phyloP scores from a whole-genome alignment of 2,797 vertebrate genomes.

The Spinus pinus region DNA sequence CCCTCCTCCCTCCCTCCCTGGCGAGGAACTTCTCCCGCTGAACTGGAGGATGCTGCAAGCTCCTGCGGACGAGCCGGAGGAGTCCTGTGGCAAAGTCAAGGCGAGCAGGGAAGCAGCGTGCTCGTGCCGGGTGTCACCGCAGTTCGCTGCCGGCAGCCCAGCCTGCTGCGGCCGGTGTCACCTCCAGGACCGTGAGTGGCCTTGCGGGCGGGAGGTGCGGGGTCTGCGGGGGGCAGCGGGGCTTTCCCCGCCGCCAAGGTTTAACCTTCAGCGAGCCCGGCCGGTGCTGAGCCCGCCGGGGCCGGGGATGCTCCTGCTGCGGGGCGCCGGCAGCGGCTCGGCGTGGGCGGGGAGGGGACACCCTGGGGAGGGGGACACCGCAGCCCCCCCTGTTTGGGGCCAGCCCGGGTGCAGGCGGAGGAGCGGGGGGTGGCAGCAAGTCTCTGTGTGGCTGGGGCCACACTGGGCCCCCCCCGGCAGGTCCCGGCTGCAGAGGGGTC shows the following conservation, averaged over 20 bases:
- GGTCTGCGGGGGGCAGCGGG: background rate
- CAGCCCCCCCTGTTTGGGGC: background rate
- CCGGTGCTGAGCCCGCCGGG: background rate
- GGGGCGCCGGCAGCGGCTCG: background rate
- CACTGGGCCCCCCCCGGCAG: rapidly evolving
- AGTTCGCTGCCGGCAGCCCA: background rate
- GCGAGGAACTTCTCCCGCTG: conserved; percentile 66
- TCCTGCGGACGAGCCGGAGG: conserved; percentile 60
- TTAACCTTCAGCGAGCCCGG: conserved; percentile 11
- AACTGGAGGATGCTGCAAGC: conserved; percentile 66
- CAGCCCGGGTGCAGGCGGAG: background rate
- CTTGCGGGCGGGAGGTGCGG: background rate
- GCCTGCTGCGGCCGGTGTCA: background rate
- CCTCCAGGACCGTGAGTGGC: conserved; percentile 21
- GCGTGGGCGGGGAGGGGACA: background rate
- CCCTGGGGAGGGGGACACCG: background rate
- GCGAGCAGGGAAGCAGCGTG: background rate
- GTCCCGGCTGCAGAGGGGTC: background rate
- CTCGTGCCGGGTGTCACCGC: background rate
- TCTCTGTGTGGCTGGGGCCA: background rate
- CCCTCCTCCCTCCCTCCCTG: conserved; percentile 40
- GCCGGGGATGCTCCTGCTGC: background rate
- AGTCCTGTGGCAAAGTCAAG: conserved; percentile 66
- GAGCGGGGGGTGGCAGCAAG: background rate
- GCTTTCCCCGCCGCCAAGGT: background rate